Evolutionary conservation across 2,888 invertebrate species (phyloP), one percentile per base, ranked within the genome.

Genomic region (Amblyjoppa proteus): DNA sequence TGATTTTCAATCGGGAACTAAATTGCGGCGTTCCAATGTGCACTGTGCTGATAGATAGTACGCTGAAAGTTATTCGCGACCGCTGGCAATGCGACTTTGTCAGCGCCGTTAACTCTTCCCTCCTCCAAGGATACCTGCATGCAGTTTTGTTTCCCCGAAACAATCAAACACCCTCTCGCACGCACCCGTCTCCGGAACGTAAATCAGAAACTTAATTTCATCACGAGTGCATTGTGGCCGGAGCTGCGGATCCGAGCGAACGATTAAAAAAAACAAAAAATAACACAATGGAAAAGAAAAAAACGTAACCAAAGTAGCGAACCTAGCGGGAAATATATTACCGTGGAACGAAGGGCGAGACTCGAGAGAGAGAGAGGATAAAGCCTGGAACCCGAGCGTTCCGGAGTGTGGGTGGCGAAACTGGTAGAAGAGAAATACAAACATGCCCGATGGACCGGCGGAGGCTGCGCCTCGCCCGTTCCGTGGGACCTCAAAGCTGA

Each of bases 341-440:
- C 58, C 58, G 51, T 75, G 16, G 75, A 74, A 61, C 74, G 41
- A 78, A 70, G 69, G 41, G 49, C 11, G 38, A 41, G 66, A 68
- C 13, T 5, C 58, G 25, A 13, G 28, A 58, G 81, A n/a, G 56
- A 25, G 20, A 56, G 81, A n/a, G 58, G 51, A 71, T 56, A 69
- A 45, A 58, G 58, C 34, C 34, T 61, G 77, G 61, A 69, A 38
- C 76, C 70, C 68, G 53, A 84, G 76, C 34, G 58, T 34, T 41
- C 68, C 31, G 51, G 80, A 85, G 91, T 91, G 92, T 92, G 92
- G 91, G 92, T 91, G 91, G 91, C 92, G 87, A 88, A 91, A 90
- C 91, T 92, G 91, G 93, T 91, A 91, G 91, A 93, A 91, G 92
- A 92, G 92, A 93, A 93, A 91, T 90, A 90, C 92, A 93, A 93